These are phyloP conservation scores for Pygoscelis antarcticus DNA, from an alignment of 2,113 vertebrate genomes.

Conservation along the genomic window DNA sequence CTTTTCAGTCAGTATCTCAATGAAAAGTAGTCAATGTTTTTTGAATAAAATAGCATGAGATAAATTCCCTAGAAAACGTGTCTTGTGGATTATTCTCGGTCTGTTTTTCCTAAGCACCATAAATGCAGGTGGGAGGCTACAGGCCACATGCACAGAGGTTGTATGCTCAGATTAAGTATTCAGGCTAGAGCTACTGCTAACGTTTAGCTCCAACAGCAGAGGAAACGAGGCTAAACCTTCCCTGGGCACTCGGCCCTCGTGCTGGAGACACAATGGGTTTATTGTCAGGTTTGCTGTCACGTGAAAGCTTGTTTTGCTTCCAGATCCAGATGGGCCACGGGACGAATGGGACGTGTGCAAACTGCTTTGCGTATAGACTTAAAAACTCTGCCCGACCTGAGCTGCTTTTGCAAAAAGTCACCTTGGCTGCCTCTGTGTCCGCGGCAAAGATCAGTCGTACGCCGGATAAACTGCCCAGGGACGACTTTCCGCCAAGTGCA, in stretches of 20 bases:
- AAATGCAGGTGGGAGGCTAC: neutral
- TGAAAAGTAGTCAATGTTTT: neutral
- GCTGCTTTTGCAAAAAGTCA: neutral
- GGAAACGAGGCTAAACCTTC: neutral
- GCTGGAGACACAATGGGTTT: neutral
- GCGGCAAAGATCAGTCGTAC: accelerated
- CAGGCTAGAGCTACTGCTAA: neutral
- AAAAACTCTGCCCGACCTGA: neutral
- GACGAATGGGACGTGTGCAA: neutral
- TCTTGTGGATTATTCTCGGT: neutral
- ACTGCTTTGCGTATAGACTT: accelerated
- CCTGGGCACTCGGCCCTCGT: neutral
- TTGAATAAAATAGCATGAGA: neutral
- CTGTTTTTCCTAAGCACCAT: neutral
- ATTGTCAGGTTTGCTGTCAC: neutral
- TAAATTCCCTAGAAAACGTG: neutral
- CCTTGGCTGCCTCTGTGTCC: neutral
- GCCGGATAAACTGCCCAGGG: neutral
- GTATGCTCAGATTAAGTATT: neutral
- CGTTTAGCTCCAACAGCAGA: neutral
- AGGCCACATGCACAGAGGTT: neutral
- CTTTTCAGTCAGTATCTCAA: neutral
- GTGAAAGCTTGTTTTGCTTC: neutral
- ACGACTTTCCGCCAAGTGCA: accelerated
- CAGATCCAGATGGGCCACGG: accelerated